These are phyloP conservation scores for Acyrthosiphon pisum DNA, from an alignment of 1,140 invertebrate species.

Conservation along the genomic window DNA sequence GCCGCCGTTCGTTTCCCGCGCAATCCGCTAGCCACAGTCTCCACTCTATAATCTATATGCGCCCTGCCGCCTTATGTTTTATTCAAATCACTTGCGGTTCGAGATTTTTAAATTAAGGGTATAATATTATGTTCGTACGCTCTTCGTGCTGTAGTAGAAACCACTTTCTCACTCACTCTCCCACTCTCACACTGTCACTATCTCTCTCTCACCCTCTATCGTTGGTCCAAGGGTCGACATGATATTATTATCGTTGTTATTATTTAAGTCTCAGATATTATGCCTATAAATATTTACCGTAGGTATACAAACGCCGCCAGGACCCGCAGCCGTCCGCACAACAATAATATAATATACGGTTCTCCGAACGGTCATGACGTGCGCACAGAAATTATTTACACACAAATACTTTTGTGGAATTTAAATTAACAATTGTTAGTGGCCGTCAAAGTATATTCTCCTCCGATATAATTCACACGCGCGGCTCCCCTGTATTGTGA, in stretches of 20 bases:
- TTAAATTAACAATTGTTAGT: slow-evolving; percentile 9
- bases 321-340: neutral
- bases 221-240: neutral
- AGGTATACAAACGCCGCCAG: neutral
- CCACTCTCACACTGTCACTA: neutral
- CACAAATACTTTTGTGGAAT: slow-evolving; percentile 16
- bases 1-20: neutral
- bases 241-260: neutral
- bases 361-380: neutral
- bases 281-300: neutral
- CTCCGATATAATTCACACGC: neutral
- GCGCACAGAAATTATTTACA: neutral
- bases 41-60: neutral
- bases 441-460: neutral
- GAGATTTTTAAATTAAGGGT: slow-evolving; percentile 4
- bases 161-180: too few species aligned
- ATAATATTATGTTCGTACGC: neutral
- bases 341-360: neutral
- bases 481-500: neutral
- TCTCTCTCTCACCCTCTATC: neutral
- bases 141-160: neutral
- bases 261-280: neutral
- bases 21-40: neutral
- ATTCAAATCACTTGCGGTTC: neutral
- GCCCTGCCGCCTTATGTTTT: neutral